Base-by-base conservation (phyloP, 2,888 invertebrate genomes). In the Acleris literana region DNA sequence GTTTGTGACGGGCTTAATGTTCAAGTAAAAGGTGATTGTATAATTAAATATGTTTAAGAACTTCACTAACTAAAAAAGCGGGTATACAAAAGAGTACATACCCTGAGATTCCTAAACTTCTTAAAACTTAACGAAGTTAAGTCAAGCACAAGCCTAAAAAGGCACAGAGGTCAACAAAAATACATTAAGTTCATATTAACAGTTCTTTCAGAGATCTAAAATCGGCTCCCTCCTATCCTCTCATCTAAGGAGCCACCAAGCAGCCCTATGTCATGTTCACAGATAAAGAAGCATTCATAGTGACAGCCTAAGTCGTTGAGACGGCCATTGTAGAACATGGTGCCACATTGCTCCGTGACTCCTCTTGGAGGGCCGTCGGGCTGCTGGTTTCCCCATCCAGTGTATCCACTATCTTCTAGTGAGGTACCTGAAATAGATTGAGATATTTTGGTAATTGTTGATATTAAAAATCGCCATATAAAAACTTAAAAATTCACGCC, bases 281-380 rank as follows among this genome's bases (percentile, higher is more conserved):
- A 90, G 44, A 90, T 85, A 68, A 86, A 90, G 75, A 85, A 84
- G 70, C 81, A 77, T 20, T 70, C 78, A 0, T 71, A 74, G 0
- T 72, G 69, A 63, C 90, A 90, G 25, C 71, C 72, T 17, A 89
- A 74, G 68, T 86, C 87, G 63, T 89, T 87, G 0, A 88, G 76
- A 0, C 74, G 70, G 1, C 88, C 88, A 46, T 79, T 77, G 76
- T 80, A 86, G 70, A 84, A 87, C 86, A 90, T 87, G 2, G 86
- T 83, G 9, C 90, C 90, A 61, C 90, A 91, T 2, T 64, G 69
- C 68, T 88, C 86, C 81, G 0, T 75, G 80, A 46, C 46, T 20
- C 49, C 49, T 20, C 49, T 18, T 18, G 49, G 49, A n/a, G 49
- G 49, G 0, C 83, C 84, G 54, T 89, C 89, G 0, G 90, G 90